A percentile compares a stretch with the other conserved stretches of the same genome.
phyloP scores from a whole-genome alignment of 2,113 vertebrate genomes.

The Apaloderma vittatum region DNA sequence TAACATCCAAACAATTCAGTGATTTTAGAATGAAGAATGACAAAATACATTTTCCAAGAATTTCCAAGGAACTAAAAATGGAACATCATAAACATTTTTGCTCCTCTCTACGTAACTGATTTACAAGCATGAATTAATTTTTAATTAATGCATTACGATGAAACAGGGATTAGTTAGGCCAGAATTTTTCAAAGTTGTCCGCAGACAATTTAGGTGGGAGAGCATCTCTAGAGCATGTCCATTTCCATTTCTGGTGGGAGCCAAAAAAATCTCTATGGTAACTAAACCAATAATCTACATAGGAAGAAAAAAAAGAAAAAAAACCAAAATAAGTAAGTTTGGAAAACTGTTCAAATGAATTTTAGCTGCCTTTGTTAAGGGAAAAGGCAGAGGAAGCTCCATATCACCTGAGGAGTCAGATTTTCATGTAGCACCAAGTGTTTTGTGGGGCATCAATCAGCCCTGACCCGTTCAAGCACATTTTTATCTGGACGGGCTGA shows the following conservation, averaged over 20 bases:
- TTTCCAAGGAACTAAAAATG: neutral
- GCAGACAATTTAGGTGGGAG: neutral
- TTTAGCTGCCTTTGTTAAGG: neutral
- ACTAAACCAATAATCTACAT: neutral
- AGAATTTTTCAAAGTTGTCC: neutral
- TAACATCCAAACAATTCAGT: neutral
- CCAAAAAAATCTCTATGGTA: neutral
- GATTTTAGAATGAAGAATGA: neutral
- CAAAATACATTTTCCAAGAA: neutral
- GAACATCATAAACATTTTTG: neutral
- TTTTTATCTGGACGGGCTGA: neutral
- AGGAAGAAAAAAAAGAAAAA: neutral
- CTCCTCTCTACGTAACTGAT: neutral
- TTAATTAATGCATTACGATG: neutral
- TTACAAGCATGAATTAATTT: neutral
- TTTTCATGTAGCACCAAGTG: neutral
- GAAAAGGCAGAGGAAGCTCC: neutral
- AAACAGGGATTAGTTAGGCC: neutral
- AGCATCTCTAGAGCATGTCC: neutral
- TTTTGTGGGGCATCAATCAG: neutral
- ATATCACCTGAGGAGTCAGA: rapidly evolving
- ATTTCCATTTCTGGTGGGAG: neutral
- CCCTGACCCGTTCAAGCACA: neutral
- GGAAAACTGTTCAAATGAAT: neutral
- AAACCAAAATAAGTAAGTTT: neutral